These are phyloP conservation scores for Semicossyphus pulcher DNA, from an alignment of 2,113 vertebrate species.

Conservation along the genomic window DNA sequence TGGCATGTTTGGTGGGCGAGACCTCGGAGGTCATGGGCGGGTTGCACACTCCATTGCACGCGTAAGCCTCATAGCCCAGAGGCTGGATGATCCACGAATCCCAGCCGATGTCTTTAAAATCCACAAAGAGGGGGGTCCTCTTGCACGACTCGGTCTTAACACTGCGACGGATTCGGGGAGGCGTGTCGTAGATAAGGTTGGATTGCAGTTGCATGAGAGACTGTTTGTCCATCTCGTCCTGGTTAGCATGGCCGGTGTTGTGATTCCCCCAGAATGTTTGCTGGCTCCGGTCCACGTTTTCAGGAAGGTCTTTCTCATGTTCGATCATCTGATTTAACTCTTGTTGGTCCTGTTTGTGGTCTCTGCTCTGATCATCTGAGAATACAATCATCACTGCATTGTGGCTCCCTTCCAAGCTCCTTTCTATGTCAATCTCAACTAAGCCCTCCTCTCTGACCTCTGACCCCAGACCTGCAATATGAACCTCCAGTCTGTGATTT, in stretches of 20 bases:
- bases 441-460: conserved; percentile 58
- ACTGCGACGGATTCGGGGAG: conserved; percentile 90
- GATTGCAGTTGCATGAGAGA: conserved; percentile 88
- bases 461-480: conserved; percentile 82
- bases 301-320: conserved; percentile 82
- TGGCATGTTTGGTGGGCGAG: conserved; percentile 95
- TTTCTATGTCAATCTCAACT: conserved; percentile 86
- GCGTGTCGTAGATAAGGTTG: conserved; percentile 90
- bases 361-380: conserved; percentile 90
- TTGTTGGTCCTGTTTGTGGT: conserved; percentile 82
- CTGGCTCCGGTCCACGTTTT: conserved; percentile 63
- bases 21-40: conserved; percentile 91
- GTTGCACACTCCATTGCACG: conserved; percentile 91
- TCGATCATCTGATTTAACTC: conserved; percentile 87
- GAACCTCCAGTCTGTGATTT: conserved; percentile 89
- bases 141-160: conserved; percentile 92
- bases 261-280: conserved; percentile 46
- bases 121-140: conserved; percentile 91
- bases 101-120: conserved; percentile 99
- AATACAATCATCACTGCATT: conserved; percentile 91
- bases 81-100: conserved; percentile 96
- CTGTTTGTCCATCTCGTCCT: conserved; percentile 82
- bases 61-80: conserved; percentile 91
- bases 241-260: conserved; percentile 61
- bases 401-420: conserved; percentile 85